Conservation (phyloP, 2,797 vertebrate genomes). For the Spinus olivaceus region DNA sequence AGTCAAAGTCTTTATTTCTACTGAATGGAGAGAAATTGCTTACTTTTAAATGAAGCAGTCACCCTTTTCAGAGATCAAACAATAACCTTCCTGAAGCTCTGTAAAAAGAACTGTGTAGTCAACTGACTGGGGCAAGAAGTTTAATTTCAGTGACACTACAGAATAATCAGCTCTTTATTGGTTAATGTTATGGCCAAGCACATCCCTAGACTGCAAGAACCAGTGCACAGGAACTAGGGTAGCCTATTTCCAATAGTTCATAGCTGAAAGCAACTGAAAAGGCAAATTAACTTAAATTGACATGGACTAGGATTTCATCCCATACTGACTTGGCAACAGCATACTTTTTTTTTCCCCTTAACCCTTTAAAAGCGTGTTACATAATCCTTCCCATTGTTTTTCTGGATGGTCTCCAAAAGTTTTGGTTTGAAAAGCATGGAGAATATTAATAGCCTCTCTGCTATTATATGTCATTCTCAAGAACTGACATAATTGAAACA, state of each 20-base stretch:
- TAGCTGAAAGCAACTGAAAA: not conserved
- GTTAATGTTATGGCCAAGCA: not conserved
- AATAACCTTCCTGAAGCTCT: not conserved
- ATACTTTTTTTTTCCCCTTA: not conserved
- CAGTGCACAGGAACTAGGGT: not conserved
- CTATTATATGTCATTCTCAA: not conserved
- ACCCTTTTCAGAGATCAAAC: not conserved
- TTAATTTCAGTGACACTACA: not conserved
- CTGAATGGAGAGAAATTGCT: not conserved
- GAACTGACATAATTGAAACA: not conserved
- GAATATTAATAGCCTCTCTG: not conserved
- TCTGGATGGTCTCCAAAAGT: not conserved
- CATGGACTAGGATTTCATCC: not conserved
- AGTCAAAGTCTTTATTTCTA: not conserved
- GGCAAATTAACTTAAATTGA: not conserved
- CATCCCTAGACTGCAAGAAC: not conserved
- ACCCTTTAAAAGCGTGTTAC: not conserved
- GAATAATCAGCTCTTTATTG: not conserved
- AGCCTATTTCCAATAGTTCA: not conserved
- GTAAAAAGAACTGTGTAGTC: not conserved
- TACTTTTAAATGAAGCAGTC: not conserved
- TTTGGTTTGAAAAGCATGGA: not conserved
- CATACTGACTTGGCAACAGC: not conserved
- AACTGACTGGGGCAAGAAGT: not conserved
- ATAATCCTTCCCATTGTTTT: not conserved